Evolutionary conservation across 2,797 vertebrate species (phyloP).

Genomic region (Gambusia yucatana): DNA sequence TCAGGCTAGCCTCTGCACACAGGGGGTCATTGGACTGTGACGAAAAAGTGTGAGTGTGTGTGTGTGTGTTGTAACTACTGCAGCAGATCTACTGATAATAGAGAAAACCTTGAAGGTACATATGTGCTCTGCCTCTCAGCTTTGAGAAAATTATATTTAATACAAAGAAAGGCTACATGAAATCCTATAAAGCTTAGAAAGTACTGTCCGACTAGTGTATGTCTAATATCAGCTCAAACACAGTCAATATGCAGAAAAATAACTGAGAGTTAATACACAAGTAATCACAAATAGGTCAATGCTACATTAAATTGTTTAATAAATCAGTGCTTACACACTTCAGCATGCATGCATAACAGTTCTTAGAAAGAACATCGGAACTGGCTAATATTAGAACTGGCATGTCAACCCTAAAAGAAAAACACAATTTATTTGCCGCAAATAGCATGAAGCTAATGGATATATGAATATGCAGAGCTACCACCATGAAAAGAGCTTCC

Average conservation of each 20-base stretch:
- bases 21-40: background rate
- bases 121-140: background rate
- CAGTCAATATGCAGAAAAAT: background rate
- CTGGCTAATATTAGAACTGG: background rate
- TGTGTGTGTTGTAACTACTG: background rate
- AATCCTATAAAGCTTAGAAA: background rate
- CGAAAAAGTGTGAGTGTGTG: background rate
- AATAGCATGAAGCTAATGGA: slow-evolving; percentile 2
- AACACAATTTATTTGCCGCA: background rate
- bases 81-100: background rate
- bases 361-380: slow-evolving; percentile 5
- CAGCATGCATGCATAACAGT: background rate
- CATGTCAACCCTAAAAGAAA: background rate
- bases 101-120: background rate
- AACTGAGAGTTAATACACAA: background rate
- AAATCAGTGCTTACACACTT: background rate
- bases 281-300: background rate
- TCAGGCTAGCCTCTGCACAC: background rate
- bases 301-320: background rate
- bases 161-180: background rate
- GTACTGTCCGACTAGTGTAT: background rate
- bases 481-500: slow-evolving; percentile 11
- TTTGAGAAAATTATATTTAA: background rate
- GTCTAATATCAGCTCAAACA: background rate
- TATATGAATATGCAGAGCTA: background rate